Percentiles rank a stretch among this genome's conserved stretches.
Conservation (phyloP, 2,113 vertebrate genomes). For the Mustela lutreola region DNA sequence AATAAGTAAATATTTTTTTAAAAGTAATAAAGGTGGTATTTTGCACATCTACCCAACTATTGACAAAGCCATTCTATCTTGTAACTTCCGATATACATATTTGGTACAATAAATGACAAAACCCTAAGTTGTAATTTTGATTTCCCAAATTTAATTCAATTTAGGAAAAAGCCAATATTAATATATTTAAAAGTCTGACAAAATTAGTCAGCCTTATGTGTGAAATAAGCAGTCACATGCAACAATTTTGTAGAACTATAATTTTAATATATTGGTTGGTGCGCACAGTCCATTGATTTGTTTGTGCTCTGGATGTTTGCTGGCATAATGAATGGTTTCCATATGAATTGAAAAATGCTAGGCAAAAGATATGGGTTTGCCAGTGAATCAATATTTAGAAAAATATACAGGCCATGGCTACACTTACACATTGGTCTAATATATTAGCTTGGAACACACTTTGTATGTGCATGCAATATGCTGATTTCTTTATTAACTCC, state of each 20-base stretch:
- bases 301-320: slow-evolving; percentile 69
- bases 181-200: slow-evolving; percentile 25
- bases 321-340: slow-evolving; percentile 58
- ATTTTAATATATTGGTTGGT: slow-evolving; percentile 60
- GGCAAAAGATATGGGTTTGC: slow-evolving; percentile 58
- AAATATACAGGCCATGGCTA: slow-evolving; percentile 56
- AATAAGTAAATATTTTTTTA: background rate
- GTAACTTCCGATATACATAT: background rate
- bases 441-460: slow-evolving; percentile 12
- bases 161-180: background rate
- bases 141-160: background rate
- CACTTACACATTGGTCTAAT: background rate
- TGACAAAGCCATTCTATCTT: background rate
- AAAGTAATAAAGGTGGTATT: background rate
- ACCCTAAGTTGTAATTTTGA: background rate
- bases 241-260: slow-evolving; percentile 27
- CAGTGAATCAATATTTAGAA: slow-evolving; percentile 66
- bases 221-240: background rate
- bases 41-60: background rate
- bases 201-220: background rate
- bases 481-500: slow-evolving; percentile 56
- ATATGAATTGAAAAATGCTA: slow-evolving; percentile 58
- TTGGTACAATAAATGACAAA: background rate
- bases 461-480: background rate
- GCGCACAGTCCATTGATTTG: slow-evolving; percentile 64